A percentile compares a stretch with the other conserved stretches of the same genome.
phyloP scores from a whole-genome alignment of 2,888 invertebrate genomes.

The Himalopsyche kuldschensis region DNA sequence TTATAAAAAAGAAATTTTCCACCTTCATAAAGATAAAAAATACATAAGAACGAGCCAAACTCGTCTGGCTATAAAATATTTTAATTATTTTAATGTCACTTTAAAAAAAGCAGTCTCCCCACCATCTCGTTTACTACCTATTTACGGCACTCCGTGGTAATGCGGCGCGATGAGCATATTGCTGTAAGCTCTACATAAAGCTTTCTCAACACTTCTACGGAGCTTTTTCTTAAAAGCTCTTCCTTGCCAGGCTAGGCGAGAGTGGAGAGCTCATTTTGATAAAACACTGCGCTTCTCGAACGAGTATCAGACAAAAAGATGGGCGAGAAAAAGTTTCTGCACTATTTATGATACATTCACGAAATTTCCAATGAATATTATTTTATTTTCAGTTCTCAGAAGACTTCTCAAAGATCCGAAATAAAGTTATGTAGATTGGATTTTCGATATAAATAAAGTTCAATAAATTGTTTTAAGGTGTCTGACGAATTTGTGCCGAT shows the following conservation, averaged over 20 bases:
- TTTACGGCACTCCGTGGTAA: constrained; percentile 5
- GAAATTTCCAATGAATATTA: not conserved
- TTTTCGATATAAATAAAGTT: no score
- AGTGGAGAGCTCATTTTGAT: constrained; percentile 24
- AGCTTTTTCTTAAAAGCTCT: constrained; percentile 25
- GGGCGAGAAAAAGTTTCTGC: not conserved
- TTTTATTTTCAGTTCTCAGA: no score
- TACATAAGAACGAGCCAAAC: no score
- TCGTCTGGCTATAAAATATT: no score
- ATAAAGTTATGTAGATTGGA: no score
- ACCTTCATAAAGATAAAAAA: no score
- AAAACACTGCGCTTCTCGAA: constrained; percentile 15
- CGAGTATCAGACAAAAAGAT: not conserved
- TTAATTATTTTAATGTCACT: not conserved
- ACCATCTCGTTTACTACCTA: not conserved
- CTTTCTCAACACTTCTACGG: constrained; percentile 11
- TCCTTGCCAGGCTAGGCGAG: not conserved
- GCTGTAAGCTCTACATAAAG: constrained; percentile 13
- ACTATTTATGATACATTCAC: not conserved
- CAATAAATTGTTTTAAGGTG: no score
- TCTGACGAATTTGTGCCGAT: no score
- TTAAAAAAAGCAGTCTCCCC: not conserved
- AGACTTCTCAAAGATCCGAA: no score
- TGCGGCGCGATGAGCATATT: constrained; percentile 23
- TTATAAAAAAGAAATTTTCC: no score